These are phyloP conservation scores for Ostrea edulis DNA, from an alignment of 1,140 invertebrate genomes.

Conservation along the genomic window DNA sequence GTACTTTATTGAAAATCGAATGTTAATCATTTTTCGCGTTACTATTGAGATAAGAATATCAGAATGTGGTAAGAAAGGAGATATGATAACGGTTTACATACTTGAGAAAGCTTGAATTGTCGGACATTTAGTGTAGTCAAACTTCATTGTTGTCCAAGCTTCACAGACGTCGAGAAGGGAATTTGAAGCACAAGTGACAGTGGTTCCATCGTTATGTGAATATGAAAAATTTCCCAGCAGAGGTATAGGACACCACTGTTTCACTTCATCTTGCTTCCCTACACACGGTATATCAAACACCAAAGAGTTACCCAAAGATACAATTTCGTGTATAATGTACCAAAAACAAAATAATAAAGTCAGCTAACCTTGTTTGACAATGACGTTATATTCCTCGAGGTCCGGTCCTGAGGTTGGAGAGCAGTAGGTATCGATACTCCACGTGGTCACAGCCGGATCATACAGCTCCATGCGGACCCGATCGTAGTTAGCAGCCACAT, in stretches of 20 bases:
- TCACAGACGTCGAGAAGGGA: slow-evolving; percentile 45
- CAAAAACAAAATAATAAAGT: neutral
- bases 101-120: slow-evolving; percentile 55
- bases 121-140: slow-evolving; percentile 49
- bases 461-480: neutral
- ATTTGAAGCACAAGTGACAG: slow-evolving; percentile 38
- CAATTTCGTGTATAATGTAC: no score
- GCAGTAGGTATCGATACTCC: slow-evolving; percentile 20
- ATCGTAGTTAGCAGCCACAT: neutral
- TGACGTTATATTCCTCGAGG: slow-evolving; percentile 50
- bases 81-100: neutral
- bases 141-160: slow-evolving; percentile 42
- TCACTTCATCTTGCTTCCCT: slow-evolving; percentile 43
- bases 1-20: no score
- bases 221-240: slow-evolving; percentile 53
- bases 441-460: slow-evolving; percentile 15
- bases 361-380: slow-evolving; percentile 48
- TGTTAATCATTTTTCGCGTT: no score
- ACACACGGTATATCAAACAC: no score
- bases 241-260: slow-evolving; percentile 46
- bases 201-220: slow-evolving; percentile 45
- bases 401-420: neutral
- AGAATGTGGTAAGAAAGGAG: neutral
- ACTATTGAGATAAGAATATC: neutral
- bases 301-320: no score